Percentiles rank a stretch among this genome's conserved stretches.
Evolutionary conservation across 2,113 vertebrate genomes (phyloP).

Genomic region (Cranoglanis bouderius): DNA sequence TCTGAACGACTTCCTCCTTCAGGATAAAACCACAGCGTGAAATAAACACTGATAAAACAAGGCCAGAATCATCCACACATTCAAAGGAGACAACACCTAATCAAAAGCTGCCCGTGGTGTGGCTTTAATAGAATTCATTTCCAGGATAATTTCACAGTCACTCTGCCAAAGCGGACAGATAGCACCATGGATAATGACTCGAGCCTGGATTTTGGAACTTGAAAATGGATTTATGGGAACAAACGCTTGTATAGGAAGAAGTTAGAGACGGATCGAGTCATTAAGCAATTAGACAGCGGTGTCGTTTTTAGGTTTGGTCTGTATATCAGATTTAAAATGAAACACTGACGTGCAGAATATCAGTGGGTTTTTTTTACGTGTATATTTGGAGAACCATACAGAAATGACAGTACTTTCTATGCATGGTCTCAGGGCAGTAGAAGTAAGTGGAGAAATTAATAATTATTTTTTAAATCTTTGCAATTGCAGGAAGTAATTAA

Average conservation of each 20-base stretch:
- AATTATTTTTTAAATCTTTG: background rate
- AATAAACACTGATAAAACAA: slow-evolving; percentile 62
- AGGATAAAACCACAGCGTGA: slow-evolving; percentile 53
- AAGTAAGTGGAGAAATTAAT: background rate
- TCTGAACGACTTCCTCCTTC: slow-evolving; percentile 61
- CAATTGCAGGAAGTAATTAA: slow-evolving; percentile 3
- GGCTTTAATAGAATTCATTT: slow-evolving; percentile 55
- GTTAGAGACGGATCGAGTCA: background rate
- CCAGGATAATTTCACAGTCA: slow-evolving; percentile 37
- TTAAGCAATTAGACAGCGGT: background rate
- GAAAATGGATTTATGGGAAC: background rate
- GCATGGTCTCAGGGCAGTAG: background rate
- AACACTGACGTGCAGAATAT: background rate
- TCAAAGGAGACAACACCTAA: slow-evolving; percentile 53
- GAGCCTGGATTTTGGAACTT: slow-evolving; percentile 40
- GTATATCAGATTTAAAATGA: background rate
- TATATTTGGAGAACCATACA: background rate
- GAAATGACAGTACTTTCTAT: background rate
- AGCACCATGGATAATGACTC: slow-evolving; percentile 41
- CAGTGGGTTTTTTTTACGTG: background rate
- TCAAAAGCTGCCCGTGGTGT: slow-evolving; percentile 47
- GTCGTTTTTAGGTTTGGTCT: background rate
- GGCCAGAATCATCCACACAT: slow-evolving; percentile 62
- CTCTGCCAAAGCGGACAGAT: slow-evolving; percentile 49
- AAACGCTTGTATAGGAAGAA: background rate